Conservation (phyloP, 2,888 invertebrate genomes). For the Cryptus armator region DNA sequence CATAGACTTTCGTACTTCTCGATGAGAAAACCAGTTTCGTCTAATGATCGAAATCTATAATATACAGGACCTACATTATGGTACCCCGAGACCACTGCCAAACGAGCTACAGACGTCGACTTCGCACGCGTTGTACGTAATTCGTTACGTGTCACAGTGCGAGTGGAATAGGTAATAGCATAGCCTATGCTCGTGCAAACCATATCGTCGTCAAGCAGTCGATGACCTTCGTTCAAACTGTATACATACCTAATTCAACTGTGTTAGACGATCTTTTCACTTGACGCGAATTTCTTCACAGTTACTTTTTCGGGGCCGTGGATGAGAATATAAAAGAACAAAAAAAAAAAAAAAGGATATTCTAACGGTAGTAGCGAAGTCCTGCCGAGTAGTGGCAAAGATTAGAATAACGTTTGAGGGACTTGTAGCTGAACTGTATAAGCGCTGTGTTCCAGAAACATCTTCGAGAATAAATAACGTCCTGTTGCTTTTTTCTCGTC, state of each 20-base stretch:
- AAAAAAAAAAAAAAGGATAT: constrained; percentile 30
- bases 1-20: constrained; percentile 6
- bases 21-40: constrained; percentile 50
- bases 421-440: constrained; percentile 14
- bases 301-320: constrained; percentile 33
- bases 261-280: constrained; percentile 41
- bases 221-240: constrained; percentile 54
- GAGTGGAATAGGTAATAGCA: constrained; percentile 60
- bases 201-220: constrained; percentile 47
- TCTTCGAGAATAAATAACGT: constrained; percentile 16
- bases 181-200: constrained; percentile 10
- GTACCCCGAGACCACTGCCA: not conserved
- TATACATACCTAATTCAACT: constrained; percentile 1
- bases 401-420: constrained; percentile 49
- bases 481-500: not conserved
- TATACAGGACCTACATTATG: constrained; percentile 47
- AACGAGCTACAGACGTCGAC: constrained; percentile 10
- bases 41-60: constrained; percentile 52
- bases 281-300: constrained; percentile 52
- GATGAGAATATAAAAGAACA: not conserved
- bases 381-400: constrained; percentile 23
- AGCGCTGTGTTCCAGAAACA: constrained; percentile 3
- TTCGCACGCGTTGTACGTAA: constrained; percentile 52
- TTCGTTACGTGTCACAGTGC: constrained; percentile 57
- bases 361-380: constrained; percentile 51